Conservation (phyloP, 2,113 vertebrate genomes). For the Urocynchramus pylzowi region DNA sequence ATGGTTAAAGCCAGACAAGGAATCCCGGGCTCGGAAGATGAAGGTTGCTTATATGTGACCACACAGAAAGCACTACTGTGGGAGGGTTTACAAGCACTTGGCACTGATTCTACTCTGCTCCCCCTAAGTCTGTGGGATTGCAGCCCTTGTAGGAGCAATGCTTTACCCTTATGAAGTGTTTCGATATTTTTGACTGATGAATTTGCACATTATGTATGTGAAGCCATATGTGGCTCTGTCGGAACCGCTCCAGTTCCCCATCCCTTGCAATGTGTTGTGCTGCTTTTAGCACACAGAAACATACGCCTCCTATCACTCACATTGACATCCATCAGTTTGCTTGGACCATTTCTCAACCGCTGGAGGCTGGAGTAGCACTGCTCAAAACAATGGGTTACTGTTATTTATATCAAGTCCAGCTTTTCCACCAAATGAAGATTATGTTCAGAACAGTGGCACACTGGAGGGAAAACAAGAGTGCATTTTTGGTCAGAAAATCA, state of each 20-base stretch:
- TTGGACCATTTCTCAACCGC: neutral
- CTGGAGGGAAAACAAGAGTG: neutral
- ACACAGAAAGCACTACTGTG: neutral
- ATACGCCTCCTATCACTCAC: slow-evolving; percentile 55
- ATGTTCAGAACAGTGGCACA: neutral
- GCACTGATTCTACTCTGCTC: neutral
- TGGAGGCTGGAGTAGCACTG: neutral
- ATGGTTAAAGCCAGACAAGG: neutral
- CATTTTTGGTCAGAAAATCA: neutral
- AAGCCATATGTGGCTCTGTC: slow-evolving; percentile 54
- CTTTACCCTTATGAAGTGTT: neutral
- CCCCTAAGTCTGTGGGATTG: neutral
- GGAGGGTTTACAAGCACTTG: neutral
- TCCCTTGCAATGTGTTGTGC: slow-evolving; percentile 56
- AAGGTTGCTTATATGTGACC: neutral
- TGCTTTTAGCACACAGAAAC: slow-evolving; percentile 53
- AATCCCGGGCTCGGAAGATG: neutral
- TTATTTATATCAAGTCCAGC: neutral
- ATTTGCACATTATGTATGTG: slow-evolving; percentile 48
- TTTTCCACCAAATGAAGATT: neutral
- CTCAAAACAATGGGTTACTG: neutral
- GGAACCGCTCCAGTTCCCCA: slow-evolving; percentile 11
- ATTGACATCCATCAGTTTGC: neutral
- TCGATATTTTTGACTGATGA: slow-evolving; percentile 49
- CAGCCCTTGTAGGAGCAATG: neutral